Conservation (phyloP, 2,113 vertebrate genomes). For the Erpornis zantholeuca region DNA sequence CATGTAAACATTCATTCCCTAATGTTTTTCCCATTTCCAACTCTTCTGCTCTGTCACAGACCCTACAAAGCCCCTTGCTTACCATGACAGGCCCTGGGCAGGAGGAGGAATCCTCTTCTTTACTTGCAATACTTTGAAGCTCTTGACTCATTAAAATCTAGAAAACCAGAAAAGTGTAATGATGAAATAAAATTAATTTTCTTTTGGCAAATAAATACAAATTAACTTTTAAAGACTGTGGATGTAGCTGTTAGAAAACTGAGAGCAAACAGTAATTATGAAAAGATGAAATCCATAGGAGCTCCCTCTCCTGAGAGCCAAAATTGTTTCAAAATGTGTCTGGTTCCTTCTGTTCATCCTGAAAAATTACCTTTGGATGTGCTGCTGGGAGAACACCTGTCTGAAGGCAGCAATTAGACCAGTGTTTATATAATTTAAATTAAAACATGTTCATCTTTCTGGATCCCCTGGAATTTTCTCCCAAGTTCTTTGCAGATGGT, state of each 20-base stretch:
- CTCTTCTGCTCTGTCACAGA: not conserved
- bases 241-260: not conserved
- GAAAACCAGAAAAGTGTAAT: not conserved
- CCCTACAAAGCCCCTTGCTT: not conserved
- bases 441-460: not conserved
- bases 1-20: not conserved
- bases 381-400: not conserved
- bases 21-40: not conserved
- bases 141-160: conserved; percentile 53
- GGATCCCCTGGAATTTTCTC: not conserved
- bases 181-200: not conserved
- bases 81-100: conserved; percentile 77
- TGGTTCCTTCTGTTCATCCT: not conserved
- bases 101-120: conserved; percentile 65
- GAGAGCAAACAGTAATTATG: not conserved
- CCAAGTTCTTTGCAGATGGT: not conserved
- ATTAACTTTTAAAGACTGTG: not conserved
- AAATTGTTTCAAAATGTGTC: not conserved
- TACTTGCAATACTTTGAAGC: conserved; percentile 4
- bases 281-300: not conserved
- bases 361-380: not conserved
- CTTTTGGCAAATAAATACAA: not conserved
- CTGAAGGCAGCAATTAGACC: not conserved
- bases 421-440: not conserved
- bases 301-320: not conserved